Percentiles rank a stretch among this genome's conserved stretches.
Conservation (phyloP, 2,888 invertebrate genomes). For the Pristionchus fissidentatus region DNA sequence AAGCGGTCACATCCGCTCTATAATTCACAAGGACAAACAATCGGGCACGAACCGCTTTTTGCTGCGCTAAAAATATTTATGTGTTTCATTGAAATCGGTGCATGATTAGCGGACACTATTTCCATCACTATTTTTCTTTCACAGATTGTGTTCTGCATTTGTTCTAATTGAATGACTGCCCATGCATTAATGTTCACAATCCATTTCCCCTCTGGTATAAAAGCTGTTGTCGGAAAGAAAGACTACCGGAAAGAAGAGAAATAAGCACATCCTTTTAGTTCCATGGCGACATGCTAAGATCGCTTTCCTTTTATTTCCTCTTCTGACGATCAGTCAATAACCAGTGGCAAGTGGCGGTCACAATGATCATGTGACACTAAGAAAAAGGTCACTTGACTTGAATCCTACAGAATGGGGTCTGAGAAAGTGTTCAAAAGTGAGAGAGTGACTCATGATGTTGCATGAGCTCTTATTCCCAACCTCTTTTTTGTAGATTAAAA, state of each 20-base stretch:
- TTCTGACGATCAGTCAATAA: constrained; percentile 7
- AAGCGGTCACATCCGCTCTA: not conserved
- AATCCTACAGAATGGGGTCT: too few relatives aligned
- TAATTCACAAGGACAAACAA: not conserved
- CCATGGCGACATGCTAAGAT: not conserved
- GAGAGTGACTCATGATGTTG: too few relatives aligned
- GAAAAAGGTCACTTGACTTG: not conserved
- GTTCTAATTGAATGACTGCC: too few relatives aligned
- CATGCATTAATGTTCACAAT: not conserved
- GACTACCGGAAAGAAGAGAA: too few relatives aligned
- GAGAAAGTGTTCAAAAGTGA: too few relatives aligned
- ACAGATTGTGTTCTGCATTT: too few relatives aligned
- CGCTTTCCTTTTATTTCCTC: not conserved
- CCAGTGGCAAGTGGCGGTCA: not conserved
- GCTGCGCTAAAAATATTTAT: not conserved
- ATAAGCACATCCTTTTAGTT: constrained; percentile 18
- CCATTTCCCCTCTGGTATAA: not conserved
- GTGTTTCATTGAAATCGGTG: not conserved
- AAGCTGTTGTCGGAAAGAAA: not conserved
- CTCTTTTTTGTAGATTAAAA: not conserved
- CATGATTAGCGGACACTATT: not conserved
- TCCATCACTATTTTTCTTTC: not conserved
- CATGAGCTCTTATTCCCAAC: not conserved
- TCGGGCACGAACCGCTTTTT: not conserved
- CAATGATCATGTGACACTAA: not conserved